Evolutionary conservation across 2,797 vertebrate genomes (phyloP).

Genomic region (Poecilia velifera): DNA sequence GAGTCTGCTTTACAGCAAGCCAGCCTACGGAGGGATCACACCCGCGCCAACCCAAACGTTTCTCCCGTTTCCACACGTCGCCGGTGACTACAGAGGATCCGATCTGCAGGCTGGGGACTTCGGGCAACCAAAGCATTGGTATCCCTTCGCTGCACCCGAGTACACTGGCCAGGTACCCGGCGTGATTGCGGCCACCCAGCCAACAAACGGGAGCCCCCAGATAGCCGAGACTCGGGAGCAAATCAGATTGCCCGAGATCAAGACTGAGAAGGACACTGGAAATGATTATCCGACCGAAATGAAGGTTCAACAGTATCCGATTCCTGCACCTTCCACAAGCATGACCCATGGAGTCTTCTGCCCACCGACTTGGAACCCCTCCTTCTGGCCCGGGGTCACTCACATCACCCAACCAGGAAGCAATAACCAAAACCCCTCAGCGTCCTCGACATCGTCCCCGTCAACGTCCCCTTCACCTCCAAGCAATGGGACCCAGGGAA

Average conservation of each 20-base stretch:
- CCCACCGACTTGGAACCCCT: conserved; percentile 77
- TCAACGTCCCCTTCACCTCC: conserved; percentile 78
- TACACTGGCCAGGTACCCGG: conserved; percentile 79
- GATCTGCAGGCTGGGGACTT: conserved; percentile 77
- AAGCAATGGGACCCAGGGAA: conserved; percentile 52
- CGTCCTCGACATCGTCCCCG: conserved; percentile 71
- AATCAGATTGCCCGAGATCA: conserved; percentile 77
- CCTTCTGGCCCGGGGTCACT: conserved; percentile 82
- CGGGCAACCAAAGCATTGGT: conserved; percentile 81
- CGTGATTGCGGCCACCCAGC: conserved; percentile 66
- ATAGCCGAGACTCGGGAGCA: conserved; percentile 78
- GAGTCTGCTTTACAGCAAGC: conserved; percentile 78
- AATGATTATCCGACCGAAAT: conserved; percentile 65
- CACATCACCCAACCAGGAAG: conserved; percentile 67
- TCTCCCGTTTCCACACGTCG: conserved; percentile 74
- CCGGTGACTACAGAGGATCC: conserved; percentile 73
- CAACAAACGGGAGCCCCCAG: conserved; percentile 69
- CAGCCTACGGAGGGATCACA: conserved; percentile 73
- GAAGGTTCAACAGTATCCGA: conserved; percentile 68
- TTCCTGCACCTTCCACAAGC: conserved; percentile 54
- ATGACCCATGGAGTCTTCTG: conserved; percentile 79
- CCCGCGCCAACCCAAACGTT: conserved; percentile 72
- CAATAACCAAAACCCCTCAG: conserved; percentile 57
- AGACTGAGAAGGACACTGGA: conserved; percentile 71
- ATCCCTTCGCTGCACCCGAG: conserved; percentile 80